Evolutionary conservation across 2,888 invertebrate species (phyloP).

Genomic region (Kryphioiulus occultus): DNA sequence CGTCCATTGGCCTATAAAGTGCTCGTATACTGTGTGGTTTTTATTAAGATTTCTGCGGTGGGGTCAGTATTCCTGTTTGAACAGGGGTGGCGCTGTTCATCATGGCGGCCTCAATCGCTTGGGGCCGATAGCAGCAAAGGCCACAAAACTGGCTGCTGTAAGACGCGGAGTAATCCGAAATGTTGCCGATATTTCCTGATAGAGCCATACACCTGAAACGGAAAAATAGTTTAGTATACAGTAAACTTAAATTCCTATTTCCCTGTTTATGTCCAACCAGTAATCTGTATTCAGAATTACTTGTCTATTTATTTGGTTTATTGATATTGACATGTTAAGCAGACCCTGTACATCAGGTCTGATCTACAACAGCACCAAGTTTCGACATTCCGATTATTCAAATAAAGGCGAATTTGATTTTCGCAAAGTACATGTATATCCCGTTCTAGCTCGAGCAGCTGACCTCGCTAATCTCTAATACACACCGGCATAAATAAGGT

Average conservation of each 20-base stretch:
- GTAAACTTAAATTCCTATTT: background rate
- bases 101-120: background rate
- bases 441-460: too few species aligned
- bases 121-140: constrained; percentile 46
- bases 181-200: background rate
- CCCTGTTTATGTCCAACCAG: background rate
- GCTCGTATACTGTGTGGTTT: background rate
- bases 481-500: background rate
- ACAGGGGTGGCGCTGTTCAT: background rate
- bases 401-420: too few species aligned
- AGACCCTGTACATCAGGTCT: too few species aligned
- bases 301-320: too few species aligned
- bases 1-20: background rate
- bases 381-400: too few species aligned
- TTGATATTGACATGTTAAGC: too few species aligned
- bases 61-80: background rate
- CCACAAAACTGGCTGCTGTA: constrained; percentile 43
- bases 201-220: constrained; percentile 46
- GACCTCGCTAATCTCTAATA: too few species aligned
- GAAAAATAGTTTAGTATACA: background rate
- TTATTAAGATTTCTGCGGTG: background rate
- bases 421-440: too few species aligned
- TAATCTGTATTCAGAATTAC: too few species aligned
- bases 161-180: constrained; percentile 6
- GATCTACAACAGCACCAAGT: too few species aligned